A percentile compares a stretch with the other conserved stretches of the same genome.
These are phyloP conservation scores for Vulpes lagopus DNA, from an alignment of 2,113 vertebrate genomes.

Conservation along the genomic window DNA sequence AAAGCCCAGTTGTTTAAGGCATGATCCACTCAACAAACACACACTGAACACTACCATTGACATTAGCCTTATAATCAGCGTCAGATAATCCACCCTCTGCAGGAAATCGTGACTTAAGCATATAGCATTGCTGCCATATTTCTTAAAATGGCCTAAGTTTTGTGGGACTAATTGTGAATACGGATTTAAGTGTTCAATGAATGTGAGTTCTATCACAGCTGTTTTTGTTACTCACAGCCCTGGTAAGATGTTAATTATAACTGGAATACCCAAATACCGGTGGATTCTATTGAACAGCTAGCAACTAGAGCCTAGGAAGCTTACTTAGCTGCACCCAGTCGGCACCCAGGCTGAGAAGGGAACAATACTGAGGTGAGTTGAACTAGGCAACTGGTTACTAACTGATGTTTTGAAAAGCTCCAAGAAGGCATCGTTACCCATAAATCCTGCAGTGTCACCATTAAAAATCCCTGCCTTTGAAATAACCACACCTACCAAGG, in stretches of 20 bases:
- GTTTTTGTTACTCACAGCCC: neutral
- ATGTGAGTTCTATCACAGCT: neutral
- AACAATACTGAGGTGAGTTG: neutral
- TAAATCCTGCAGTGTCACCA: neutral
- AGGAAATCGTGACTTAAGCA: conserved; percentile 19
- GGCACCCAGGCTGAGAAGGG: neutral
- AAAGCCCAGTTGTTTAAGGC: neutral
- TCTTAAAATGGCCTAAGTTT: neutral
- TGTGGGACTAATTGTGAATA: neutral
- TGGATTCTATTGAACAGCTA: neutral
- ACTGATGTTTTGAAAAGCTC: neutral
- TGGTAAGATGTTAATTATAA: neutral
- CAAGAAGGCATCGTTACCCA: neutral
- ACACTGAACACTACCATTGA: neutral
- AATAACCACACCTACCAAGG: neutral
- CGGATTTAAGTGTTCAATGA: conserved; percentile 40
- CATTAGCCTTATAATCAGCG: neutral
- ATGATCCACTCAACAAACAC: neutral
- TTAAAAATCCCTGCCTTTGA: neutral
- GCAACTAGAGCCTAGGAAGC: neutral
- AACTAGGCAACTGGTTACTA: neutral
- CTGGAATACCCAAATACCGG: conserved; percentile 2
- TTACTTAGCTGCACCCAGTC: neutral
- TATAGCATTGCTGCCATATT: neutral
- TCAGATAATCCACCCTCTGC: neutral